phyloP scores from a whole-genome alignment of 1,140 invertebrate genomes.

The Lepidurus arcticus region DNA sequence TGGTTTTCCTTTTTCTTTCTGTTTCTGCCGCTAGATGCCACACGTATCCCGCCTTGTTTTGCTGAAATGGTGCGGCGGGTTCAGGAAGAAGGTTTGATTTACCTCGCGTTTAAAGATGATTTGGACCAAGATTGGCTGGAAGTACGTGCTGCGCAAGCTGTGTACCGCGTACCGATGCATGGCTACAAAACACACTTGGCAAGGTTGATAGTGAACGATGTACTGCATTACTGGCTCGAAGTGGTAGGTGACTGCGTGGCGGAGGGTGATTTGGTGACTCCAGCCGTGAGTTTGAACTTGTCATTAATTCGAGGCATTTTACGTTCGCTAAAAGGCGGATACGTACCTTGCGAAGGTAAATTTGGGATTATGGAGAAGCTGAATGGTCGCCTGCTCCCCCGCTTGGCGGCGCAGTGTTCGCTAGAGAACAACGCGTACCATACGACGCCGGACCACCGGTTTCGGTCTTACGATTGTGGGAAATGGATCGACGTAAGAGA shows the following conservation, averaged over 20 bases:
- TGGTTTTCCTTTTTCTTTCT: neutral
- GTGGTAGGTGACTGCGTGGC: slow-evolving; percentile 30
- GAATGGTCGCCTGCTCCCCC: neutral
- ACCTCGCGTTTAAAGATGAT: slow-evolving; percentile 27
- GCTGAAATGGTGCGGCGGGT: neutral
- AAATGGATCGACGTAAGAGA: neutral
- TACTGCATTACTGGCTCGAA: slow-evolving; percentile 31
- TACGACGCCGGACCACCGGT: slow-evolving; percentile 31
- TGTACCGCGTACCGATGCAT: slow-evolving; percentile 24
- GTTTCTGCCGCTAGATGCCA: neutral
- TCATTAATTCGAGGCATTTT: slow-evolving; percentile 1
- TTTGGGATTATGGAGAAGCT: slow-evolving; percentile 15
- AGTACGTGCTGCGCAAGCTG: slow-evolving; percentile 1
- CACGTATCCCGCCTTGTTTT: neutral
- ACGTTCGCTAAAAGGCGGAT: slow-evolving; percentile 6
- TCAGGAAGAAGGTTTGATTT: slow-evolving; percentile 20
- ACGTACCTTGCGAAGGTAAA: slow-evolving; percentile 24
- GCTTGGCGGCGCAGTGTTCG: slow-evolving; percentile 1
- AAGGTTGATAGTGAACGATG: slow-evolving; percentile 20
- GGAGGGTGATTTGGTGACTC: slow-evolving; percentile 14
- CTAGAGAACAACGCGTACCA: neutral
- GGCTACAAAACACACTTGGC: slow-evolving; percentile 30
- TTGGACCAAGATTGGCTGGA: slow-evolving; percentile 29
- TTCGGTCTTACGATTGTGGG: slow-evolving; percentile 27
- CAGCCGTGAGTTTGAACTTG: neutral